Conservation (phyloP, 1,140 invertebrate species). For the Chlorops oryzae region DNA sequence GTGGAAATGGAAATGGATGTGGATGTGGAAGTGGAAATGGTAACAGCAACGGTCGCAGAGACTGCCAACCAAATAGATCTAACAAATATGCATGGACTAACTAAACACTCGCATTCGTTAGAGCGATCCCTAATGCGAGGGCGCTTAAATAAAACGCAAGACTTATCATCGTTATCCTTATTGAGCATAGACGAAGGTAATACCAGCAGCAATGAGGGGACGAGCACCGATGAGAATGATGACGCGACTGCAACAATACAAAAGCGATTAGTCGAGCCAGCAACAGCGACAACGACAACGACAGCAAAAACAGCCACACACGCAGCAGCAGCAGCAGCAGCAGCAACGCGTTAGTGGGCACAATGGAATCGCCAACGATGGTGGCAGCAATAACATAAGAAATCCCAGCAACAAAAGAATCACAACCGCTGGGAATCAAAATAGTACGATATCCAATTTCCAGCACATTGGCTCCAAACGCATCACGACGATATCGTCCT, state of each 20-base stretch:
- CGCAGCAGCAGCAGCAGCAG: constrained; percentile 2
- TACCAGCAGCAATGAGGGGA: constrained; percentile 16
- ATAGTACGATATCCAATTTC: too few relatives aligned
- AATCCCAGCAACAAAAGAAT: not conserved
- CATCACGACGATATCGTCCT: not conserved
- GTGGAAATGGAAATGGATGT: not conserved
- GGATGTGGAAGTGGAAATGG: constrained; percentile 4
- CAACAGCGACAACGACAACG: not conserved
- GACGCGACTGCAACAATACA: constrained; percentile 13
- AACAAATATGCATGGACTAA: not conserved
- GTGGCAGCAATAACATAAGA: not conserved
- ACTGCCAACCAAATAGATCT: constrained; percentile 6
- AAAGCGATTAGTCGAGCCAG: too few relatives aligned
- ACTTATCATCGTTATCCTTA: constrained; percentile 36
- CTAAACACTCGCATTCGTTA: not conserved
- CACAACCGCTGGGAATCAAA: not conserved
- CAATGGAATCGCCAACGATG: constrained; percentile 11
- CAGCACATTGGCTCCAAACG: not conserved
- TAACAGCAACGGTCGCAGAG: not conserved
- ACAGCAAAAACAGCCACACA: not conserved
- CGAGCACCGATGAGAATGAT: too few relatives aligned
- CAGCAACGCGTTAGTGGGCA: constrained; percentile 9
- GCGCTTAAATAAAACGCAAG: constrained; percentile 22
- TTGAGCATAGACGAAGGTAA: constrained; percentile 21
- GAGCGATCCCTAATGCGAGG: not conserved